Base-by-base conservation (phyloP, 2,113 vertebrate genomes). In the Hystrix brachyura region DNA sequence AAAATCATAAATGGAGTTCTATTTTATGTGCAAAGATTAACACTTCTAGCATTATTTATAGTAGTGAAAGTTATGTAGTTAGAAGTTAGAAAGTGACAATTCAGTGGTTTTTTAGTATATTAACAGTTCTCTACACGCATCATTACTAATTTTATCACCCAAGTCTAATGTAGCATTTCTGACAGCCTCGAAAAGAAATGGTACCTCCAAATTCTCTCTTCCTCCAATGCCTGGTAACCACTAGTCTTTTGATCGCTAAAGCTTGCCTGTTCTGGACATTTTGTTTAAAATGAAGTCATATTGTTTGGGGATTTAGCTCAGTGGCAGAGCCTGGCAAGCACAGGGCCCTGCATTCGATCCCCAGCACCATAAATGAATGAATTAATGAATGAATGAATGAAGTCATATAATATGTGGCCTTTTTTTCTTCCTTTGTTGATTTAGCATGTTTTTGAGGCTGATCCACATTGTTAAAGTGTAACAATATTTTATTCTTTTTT, bases 51-150 rank as follows among this genome's bases (percentile, higher is more conserved):
- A 10, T 91, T 62, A 71, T 72, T 87, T 89, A 25, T 38, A 80
- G 29, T 78, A 74, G 38, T 71, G 69, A 78, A 95, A 90, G 3
- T 84, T 93, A 27, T 21, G 1, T 29, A 65, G 59, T 94, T 27
- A 85, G 72, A 94, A 72, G n/a, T 94, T 72, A 12, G 53, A 90
- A 85, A 85, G 15, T 69, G 78, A 76, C 23, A 48, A 23, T 76
- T 93, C 34, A 67, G 55, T 90, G 18, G 6, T 78, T 78, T 91
- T 76, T 60, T 51, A 17, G 38, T 64, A 65, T 59, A 51, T 72
- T 90, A 17, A 69, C 13, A 48, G 0, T 78, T 38, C 38, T 90
- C 59, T 87, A 12, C 10, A 87, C 1, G 43, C 34, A n/a, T 65
- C 11, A 67, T 79, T n/a, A 34, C 13, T 23, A n/a, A 29, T 59